Evolutionary conservation across 2,113 vertebrate genomes (phyloP), one percentile per base, ranked within the genome.

Genomic region (Pachypanchax playfairii): DNA sequence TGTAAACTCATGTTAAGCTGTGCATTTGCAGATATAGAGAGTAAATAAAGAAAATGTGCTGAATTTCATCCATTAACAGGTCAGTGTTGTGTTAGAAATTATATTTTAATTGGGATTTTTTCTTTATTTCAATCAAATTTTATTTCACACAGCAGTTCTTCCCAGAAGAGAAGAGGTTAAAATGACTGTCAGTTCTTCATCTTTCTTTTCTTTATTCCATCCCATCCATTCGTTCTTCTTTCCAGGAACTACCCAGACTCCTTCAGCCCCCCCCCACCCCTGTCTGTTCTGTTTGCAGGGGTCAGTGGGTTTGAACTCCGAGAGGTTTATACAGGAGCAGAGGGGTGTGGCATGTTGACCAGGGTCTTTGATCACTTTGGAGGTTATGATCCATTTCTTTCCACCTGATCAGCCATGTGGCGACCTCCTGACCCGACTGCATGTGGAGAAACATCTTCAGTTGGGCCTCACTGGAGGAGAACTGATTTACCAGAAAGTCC

Each of bases 241-340:
- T 50, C 25, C 54, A 31, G 13, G 46, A 65, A 36, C 35, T 28
- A 18, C 54, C 4, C 38, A 33, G 52, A 35, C 35, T 2, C n/a
- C n/a, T n/a, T n/a, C n/a, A n/a, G n/a, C n/a, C 29, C 33, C 5
- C 12, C 55, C 13, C 17, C 31, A 18, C 7, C 36, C 36, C 24
- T 13, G 39, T 47, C 63, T 31, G 55, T 44, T 56, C 15, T 29
- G 54, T 28, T 67, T 77, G 47, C 61, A 68, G 80, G 56, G 85
- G 82, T 90, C 85, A 86, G 20, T 82, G 85, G 61, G 83, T 85
- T 85, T 79, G 54, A 65, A 76, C 73, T 26, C 47, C 18, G 11
- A 39, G 29, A 52, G 53, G 64, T 44, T n/a, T n/a, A n/a, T n/a
- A 43, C 71, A 72, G 77, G 65, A 68, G 63, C 44, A n/a, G 46